Evolutionary conservation across 2,888 invertebrate species (phyloP).

Genomic region (Pristionchus japonicus): DNA sequence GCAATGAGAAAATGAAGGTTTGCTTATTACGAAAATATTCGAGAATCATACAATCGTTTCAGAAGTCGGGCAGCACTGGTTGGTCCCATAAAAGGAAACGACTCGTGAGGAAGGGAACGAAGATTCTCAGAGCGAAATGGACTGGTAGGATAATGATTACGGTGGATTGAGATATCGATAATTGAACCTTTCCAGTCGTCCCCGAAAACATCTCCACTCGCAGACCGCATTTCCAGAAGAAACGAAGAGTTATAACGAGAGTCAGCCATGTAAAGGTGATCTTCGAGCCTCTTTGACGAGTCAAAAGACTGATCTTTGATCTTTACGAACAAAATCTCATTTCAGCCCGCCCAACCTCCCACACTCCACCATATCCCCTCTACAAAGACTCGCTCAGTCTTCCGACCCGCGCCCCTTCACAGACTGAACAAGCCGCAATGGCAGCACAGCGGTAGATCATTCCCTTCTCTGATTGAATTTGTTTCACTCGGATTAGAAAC

Average conservation of each 20-base stretch:
- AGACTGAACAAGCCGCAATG: background rate
- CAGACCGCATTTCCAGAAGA: background rate
- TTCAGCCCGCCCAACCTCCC: background rate
- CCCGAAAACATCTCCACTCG: background rate
- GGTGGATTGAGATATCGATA: background rate
- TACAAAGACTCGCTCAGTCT: background rate
- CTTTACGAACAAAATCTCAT: background rate
- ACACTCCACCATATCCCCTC: background rate
- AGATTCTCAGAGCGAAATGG: background rate
- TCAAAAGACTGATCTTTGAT: constrained; percentile 5
- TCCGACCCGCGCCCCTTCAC: background rate
- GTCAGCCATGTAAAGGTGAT: constrained; percentile 3
- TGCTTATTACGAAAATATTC: background rate
- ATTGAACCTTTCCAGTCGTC: background rate
- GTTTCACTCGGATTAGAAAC: background rate
- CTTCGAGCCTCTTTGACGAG: background rate
- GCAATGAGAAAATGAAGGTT: background rate
- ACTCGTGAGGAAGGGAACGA: constrained; percentile 33
- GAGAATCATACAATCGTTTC: background rate
- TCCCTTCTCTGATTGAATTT: too few relatives aligned
- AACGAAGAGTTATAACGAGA: background rate
- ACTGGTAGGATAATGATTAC: background rate
- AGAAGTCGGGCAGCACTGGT: constrained; percentile 36
- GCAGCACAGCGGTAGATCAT: background rate
- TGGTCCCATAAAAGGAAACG: constrained; percentile 25